Conservation (phyloP, 2,797 vertebrate genomes). For the Arrhamphus sclerolepis region DNA sequence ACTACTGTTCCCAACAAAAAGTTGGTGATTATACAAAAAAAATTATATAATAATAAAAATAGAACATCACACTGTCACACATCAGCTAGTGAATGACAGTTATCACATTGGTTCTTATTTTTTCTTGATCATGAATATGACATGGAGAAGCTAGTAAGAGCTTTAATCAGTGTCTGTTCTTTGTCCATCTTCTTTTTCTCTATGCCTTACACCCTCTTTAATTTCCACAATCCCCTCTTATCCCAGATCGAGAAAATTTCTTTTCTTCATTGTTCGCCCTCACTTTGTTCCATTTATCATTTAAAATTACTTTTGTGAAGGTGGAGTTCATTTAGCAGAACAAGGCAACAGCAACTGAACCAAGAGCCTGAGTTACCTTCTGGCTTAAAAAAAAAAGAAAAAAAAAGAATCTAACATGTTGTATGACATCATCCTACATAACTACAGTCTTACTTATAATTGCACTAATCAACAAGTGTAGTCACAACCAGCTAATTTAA, state of each 20-base stretch:
- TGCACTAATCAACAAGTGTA: too few relatives aligned
- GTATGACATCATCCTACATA: slow-evolving; percentile 5
- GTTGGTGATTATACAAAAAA: too few relatives aligned
- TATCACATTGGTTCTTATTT: slow-evolving; percentile 50
- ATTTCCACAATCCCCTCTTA: slow-evolving; percentile 21
- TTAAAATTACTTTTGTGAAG: too few relatives aligned
- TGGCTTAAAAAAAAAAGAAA: too few relatives aligned
- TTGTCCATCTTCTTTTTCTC: neutral
- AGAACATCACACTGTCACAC: slow-evolving; percentile 16
- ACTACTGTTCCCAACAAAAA: too few relatives aligned
- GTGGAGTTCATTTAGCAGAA: too few relatives aligned
- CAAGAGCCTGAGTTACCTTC: too few relatives aligned
- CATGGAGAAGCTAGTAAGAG: slow-evolving; percentile 29
- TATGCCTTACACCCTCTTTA: slow-evolving; percentile 1
- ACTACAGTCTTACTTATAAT: neutral
- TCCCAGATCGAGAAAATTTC: too few relatives aligned
- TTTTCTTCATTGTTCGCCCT: too few relatives aligned
- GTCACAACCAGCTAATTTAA: too few relatives aligned
- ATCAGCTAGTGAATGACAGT: slow-evolving; percentile 10
- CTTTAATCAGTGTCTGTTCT: slow-evolving; percentile 46
- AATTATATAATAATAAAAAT: neutral
- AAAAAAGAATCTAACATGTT: slow-evolving; percentile 18
- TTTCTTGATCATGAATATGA: slow-evolving; percentile 32
- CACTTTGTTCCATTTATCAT: too few relatives aligned
- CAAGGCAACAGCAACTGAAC: too few relatives aligned